These are phyloP conservation scores for Fratercula arctica DNA, from an alignment of 2,797 vertebrate genomes.

Conservation along the genomic window DNA sequence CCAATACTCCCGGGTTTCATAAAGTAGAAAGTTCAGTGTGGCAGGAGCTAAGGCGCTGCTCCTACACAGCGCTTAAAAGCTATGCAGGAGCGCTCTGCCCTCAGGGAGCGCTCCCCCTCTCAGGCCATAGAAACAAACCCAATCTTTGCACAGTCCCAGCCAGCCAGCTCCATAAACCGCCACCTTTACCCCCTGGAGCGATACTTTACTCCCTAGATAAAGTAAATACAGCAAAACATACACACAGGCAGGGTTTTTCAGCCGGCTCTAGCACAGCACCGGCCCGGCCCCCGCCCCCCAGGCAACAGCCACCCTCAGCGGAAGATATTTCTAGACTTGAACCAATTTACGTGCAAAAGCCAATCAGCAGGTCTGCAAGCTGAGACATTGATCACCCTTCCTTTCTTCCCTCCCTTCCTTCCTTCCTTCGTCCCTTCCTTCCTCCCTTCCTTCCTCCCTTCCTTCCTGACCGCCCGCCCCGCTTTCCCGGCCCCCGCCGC, in stretches of 20 bases:
- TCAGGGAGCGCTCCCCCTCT: too few species aligned
- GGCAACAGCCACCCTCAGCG: neutral
- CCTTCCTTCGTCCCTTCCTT: too few species aligned
- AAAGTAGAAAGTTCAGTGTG: neutral
- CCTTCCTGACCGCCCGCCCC: neutral
- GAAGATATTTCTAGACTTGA: neutral
- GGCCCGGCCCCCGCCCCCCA: neutral
- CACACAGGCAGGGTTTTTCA: accelerated
- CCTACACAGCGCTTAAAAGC: neutral
- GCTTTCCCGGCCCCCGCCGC: neutral
- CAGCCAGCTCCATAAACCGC: neutral
- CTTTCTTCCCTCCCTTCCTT: too few species aligned
- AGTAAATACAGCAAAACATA: neutral
- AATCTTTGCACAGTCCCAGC: neutral
- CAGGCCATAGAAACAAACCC: neutral
- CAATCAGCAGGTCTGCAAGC: neutral
- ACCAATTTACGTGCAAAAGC: neutral
- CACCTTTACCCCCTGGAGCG: neutral
- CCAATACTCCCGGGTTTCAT: neutral
- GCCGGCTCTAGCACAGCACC: too few species aligned
- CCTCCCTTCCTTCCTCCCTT: neutral
- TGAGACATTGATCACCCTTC: accelerated
- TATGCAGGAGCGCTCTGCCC: too few species aligned
- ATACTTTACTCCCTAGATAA: neutral
- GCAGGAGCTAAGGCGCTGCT: neutral